Percentiles rank a stretch among this genome's conserved stretches.
Evolutionary conservation across 2,888 invertebrate species (phyloP).

Genomic region (Carabus problematicus): DNA sequence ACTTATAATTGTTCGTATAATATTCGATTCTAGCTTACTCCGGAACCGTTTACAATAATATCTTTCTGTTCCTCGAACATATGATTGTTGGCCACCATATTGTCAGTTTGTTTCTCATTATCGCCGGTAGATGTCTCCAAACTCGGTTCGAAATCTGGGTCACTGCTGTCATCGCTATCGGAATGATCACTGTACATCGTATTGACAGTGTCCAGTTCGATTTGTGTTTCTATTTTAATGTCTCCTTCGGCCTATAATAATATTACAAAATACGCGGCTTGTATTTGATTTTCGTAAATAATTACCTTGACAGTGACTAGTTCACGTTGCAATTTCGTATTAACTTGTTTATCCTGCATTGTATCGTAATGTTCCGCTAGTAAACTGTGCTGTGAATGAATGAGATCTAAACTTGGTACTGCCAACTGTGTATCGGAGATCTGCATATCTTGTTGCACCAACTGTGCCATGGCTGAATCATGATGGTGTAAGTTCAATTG

Average conservation of each 20-base stretch:
- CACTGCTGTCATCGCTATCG: constrained; percentile 28
- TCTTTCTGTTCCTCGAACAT: constrained; percentile 24
- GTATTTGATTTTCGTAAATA: neutral
- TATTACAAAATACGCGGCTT: neutral
- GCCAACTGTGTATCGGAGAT: constrained; percentile 47
- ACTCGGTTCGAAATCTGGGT: constrained; percentile 31
- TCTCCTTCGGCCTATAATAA: constrained; percentile 23
- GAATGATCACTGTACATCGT: constrained; percentile 27
- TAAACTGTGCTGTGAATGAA: constrained; percentile 52
- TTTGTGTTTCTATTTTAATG: constrained; percentile 29
- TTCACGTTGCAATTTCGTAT: neutral
- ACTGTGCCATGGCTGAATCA: constrained; percentile 42
- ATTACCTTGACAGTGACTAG: neutral
- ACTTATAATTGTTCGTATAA: neutral
- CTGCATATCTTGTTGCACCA: constrained; percentile 46
- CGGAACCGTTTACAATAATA: neutral
- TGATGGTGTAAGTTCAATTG: constrained; percentile 51
- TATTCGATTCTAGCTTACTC: neutral
- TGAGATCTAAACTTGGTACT: constrained; percentile 52
- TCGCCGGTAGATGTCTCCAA: constrained; percentile 11
- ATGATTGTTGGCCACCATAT: constrained; percentile 9
- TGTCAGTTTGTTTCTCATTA: constrained; percentile 8
- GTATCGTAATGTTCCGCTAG: constrained; percentile 48
- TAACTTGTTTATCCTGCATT: constrained; percentile 11
- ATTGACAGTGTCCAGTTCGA: constrained; percentile 20